These are phyloP conservation scores for Noctua janthina DNA, from an alignment of 2,888 invertebrate genomes.

Conservation along the genomic window DNA sequence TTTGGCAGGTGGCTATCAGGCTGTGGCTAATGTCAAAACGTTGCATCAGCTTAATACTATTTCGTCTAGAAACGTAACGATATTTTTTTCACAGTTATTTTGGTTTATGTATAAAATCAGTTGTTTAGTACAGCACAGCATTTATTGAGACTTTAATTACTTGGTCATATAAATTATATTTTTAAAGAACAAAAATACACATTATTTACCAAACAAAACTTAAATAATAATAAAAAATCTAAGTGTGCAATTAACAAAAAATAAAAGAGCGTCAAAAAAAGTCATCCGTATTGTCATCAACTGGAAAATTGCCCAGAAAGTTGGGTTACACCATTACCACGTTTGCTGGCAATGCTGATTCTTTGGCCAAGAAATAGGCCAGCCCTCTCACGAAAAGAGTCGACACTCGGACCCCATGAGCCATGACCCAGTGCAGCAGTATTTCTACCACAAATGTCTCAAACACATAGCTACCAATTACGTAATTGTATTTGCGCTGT, in stretches of 20 bases:
- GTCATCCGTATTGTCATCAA: too few relatives aligned
- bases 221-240: not conserved
- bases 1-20: slow-evolving; percentile 78
- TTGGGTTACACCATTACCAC: too few relatives aligned
- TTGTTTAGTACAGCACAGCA: not conserved
- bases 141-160: not conserved
- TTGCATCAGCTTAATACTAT: slow-evolving; percentile 82
- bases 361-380: not conserved
- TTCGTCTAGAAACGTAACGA: slow-evolving; percentile 55
- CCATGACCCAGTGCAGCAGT: too few relatives aligned
- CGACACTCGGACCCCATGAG: too few relatives aligned
- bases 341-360: too few relatives aligned
- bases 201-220: not conserved
- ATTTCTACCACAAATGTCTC: too few relatives aligned
- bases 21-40: slow-evolving; percentile 78
- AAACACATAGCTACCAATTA: too few relatives aligned
- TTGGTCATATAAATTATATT: not conserved
- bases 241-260: too few relatives aligned
- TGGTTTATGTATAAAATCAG: not conserved
- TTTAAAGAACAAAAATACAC: not conserved
- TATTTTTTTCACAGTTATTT: not conserved
- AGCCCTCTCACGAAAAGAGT: not conserved
- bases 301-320: too few relatives aligned
- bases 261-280: too few relatives aligned
- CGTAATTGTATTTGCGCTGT: too few relatives aligned